A percentile compares a stretch with the other conserved stretches of the same genome.
phyloP scores from a whole-genome alignment of 2,797 vertebrate species.

The Etheostoma nigrum region DNA sequence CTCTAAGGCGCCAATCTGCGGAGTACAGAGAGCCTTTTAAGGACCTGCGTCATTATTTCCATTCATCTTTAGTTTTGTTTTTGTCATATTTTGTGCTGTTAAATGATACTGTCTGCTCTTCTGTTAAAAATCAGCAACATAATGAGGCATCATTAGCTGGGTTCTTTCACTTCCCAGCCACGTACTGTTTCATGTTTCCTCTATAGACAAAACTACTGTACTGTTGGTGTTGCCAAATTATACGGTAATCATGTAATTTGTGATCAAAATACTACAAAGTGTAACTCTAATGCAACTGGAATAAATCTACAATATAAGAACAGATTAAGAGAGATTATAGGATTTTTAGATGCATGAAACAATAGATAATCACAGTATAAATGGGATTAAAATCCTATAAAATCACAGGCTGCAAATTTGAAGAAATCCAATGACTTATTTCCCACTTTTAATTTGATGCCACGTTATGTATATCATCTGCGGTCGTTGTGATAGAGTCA shows the following conservation, averaged over 20 bases:
- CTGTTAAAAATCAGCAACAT: conserved; percentile 41
- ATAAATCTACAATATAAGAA: conserved; percentile 1
- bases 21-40: conserved; percentile 47
- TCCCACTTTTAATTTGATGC: conserved; percentile 1
- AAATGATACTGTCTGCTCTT: conserved; percentile 48
- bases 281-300: not conserved
- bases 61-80: conserved; percentile 52
- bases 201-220: conserved; percentile 11
- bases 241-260: conserved; percentile 8
- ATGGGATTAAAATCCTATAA: conserved; percentile 5
- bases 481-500: conserved; percentile 1
- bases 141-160: conserved; percentile 49
- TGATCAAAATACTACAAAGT: not conserved
- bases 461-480: conserved; percentile 6
- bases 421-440: not conserved
- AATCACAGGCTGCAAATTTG: conserved; percentile 9
- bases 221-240: not conserved
- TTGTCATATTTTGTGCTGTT: conserved; percentile 33
- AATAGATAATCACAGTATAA: conserved; percentile 7
- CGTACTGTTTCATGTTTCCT: conserved; percentile 2
- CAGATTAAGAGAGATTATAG: not conserved
- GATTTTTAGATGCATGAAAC: not conserved
- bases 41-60: conserved; percentile 35
- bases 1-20: conserved; percentile 42
- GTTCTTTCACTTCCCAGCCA: conserved; percentile 33